A percentile compares a stretch with the other conserved stretches of the same genome.
Evolutionary conservation across 2,113 vertebrate species (phyloP).

Genomic region (Hemiprocne comata): DNA sequence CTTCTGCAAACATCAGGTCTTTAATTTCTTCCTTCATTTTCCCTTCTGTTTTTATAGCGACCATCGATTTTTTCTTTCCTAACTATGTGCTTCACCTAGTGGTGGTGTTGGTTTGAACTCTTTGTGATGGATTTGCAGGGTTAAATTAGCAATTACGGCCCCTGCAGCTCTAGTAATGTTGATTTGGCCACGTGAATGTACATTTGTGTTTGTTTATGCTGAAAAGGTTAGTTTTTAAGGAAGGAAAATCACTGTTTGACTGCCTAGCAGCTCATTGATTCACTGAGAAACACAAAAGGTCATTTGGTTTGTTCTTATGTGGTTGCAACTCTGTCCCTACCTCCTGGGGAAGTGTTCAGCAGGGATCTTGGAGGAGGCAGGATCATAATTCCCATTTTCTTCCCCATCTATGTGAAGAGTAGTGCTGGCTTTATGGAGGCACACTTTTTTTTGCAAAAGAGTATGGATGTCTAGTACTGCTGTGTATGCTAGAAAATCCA

Average conservation of each 20-base stretch:
- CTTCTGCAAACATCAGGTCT: not conserved
- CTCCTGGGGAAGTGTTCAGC: not conserved
- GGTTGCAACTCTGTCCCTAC: not conserved
- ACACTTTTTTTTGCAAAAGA: not conserved
- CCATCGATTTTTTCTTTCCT: not conserved
- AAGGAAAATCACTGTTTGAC: not conserved
- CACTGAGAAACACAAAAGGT: not conserved
- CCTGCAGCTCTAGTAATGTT: not conserved
- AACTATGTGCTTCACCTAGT: not conserved
- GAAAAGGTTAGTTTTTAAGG: not conserved
- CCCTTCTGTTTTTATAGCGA: not conserved
- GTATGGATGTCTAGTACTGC: not conserved
- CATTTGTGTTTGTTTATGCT: not conserved
- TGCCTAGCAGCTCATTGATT: not conserved
- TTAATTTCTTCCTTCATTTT: conserved; percentile 21
- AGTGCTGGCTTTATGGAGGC: not conserved
- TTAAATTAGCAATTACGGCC: conserved; percentile 13
- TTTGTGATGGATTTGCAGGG: not conserved
- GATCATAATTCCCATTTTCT: not conserved
- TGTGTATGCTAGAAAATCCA: not conserved
- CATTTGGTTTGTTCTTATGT: not conserved
- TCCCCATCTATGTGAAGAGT: not conserved
- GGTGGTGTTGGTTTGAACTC: not conserved
- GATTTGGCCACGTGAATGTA: not conserved
- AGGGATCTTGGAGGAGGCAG: not conserved